Percentiles rank a stretch among this genome's conserved stretches.
These are phyloP conservation scores for Seriola aureovittata DNA, from an alignment of 2,113 vertebrate species.

Conservation along the genomic window DNA sequence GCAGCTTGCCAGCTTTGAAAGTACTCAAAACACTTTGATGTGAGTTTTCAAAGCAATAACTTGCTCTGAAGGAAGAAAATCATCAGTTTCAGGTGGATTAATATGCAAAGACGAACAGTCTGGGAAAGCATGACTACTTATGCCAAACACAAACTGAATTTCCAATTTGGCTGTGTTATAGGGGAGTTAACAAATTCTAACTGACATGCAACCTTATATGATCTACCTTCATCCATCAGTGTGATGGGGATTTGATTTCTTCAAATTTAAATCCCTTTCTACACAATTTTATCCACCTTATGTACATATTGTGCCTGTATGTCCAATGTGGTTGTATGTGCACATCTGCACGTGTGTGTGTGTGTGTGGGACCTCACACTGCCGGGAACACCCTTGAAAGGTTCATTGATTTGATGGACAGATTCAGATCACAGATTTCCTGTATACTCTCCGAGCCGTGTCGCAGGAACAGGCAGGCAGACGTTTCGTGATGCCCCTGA, in stretches of 20 bases:
- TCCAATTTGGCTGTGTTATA: background rate
- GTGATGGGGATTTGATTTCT: background rate
- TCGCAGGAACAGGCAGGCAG: constrained; percentile 57
- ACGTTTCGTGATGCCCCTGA: constrained; percentile 57
- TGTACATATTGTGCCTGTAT: background rate
- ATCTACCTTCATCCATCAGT: background rate
- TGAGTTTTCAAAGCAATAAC: constrained; percentile 32
- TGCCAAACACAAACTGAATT: background rate
- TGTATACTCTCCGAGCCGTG: constrained; percentile 59
- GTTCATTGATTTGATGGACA: constrained; percentile 56
- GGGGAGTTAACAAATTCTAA: background rate
- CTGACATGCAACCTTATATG: background rate
- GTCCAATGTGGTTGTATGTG: background rate
- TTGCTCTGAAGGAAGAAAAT: background rate
- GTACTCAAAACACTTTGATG: constrained; percentile 1
- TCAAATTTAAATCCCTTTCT: background rate
- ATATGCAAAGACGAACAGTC: background rate
- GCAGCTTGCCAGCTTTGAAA: background rate
- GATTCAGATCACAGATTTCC: constrained; percentile 62
- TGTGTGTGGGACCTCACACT: background rate
- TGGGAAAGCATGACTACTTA: background rate
- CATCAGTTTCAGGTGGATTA: constrained; percentile 1
- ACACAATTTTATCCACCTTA: background rate
- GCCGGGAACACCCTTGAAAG: constrained; percentile 59
- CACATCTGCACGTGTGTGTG: background rate